Evolutionary conservation across 2,888 invertebrate genomes (phyloP).

Genomic region (Polia nebulosa): DNA sequence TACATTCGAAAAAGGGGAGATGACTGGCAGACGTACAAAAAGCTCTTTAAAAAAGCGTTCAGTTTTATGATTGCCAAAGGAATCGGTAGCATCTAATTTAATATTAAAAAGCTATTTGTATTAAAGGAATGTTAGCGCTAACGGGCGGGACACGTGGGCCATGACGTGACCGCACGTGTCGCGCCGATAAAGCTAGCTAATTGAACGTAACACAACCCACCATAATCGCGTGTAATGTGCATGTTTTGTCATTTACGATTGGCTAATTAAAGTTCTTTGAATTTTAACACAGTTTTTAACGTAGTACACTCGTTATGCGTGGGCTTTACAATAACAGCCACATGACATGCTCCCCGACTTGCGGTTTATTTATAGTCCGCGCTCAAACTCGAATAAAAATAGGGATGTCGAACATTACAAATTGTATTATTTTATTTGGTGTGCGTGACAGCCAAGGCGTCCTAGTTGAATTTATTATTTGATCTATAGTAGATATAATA

Average conservation of each 20-base stretch:
- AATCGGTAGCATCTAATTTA: conserved; percentile 72
- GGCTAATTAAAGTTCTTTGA: conserved; percentile 81
- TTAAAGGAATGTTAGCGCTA: conserved; percentile 71
- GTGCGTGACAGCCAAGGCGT: conserved; percentile 68
- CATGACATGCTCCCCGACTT: conserved; percentile 69
- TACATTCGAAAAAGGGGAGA: conserved; percentile 58
- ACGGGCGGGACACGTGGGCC: conserved; percentile 69
- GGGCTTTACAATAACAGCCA: conserved; percentile 71
- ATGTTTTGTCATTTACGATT: conserved; percentile 75
- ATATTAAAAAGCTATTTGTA: conserved; percentile 80
- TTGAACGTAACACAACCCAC: conserved; percentile 73
- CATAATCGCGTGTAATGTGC: conserved; percentile 70
- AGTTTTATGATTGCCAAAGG: conserved; percentile 73
- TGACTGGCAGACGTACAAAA: conserved; percentile 54
- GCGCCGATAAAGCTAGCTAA: conserved; percentile 72
- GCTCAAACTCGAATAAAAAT: conserved; percentile 67
- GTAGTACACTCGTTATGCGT: conserved; percentile 68
- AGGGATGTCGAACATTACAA: conserved; percentile 69
- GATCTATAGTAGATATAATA: conserved; percentile 69
- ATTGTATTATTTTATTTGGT: conserved; percentile 70
- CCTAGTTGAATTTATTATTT: conserved; percentile 71
- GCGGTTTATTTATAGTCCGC: conserved; percentile 63
- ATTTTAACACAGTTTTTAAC: conserved; percentile 74
- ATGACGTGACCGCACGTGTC: conserved; percentile 72
- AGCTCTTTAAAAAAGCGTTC: conserved; percentile 59